A percentile compares a stretch with the other conserved stretches of the same genome.
Conservation (phyloP, 2,888 invertebrate genomes). For the Drosophila multiciliata region DNA sequence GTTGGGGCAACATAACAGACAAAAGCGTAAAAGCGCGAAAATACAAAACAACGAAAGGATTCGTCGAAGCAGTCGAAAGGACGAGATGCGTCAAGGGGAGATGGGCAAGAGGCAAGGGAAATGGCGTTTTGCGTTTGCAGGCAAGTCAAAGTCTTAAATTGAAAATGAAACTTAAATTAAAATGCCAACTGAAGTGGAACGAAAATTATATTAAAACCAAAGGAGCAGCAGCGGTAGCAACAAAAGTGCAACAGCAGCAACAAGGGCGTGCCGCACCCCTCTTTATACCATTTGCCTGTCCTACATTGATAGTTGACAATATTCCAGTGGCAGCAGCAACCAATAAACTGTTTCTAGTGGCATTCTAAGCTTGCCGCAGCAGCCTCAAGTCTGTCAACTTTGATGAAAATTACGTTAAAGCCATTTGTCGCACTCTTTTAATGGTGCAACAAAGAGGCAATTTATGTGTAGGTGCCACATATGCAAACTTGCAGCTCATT, state of each 20-base stretch:
- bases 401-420: constrained; percentile 61
- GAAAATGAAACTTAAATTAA: constrained; percentile 83
- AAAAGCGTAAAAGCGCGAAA: constrained; percentile 75
- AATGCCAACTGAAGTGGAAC: constrained; percentile 84
- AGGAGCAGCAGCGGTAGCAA: constrained; percentile 39
- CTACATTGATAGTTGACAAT: constrained; percentile 69
- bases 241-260: constrained; percentile 32
- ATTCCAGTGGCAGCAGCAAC: constrained; percentile 41
- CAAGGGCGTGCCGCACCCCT: constrained; percentile 32
- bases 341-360: constrained; percentile 50
- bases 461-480: constrained; percentile 33
- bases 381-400: constrained; percentile 74
- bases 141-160: constrained; percentile 81
- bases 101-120: not conserved
- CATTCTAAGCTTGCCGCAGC: constrained; percentile 62
- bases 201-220: constrained; percentile 82
- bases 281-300: constrained; percentile 29
- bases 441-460: constrained; percentile 68
- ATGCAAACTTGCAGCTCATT: constrained; percentile 45
- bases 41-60: constrained; percentile 61
- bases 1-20: constrained; percentile 38
- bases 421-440: constrained; percentile 59
- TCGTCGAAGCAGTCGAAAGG: constrained; percentile 27
- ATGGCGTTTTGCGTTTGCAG: constrained; percentile 44
- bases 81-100: not conserved